Evolutionary conservation across 1,140 invertebrate species (phyloP).

Genomic region (Zaprionus vittiger): DNA sequence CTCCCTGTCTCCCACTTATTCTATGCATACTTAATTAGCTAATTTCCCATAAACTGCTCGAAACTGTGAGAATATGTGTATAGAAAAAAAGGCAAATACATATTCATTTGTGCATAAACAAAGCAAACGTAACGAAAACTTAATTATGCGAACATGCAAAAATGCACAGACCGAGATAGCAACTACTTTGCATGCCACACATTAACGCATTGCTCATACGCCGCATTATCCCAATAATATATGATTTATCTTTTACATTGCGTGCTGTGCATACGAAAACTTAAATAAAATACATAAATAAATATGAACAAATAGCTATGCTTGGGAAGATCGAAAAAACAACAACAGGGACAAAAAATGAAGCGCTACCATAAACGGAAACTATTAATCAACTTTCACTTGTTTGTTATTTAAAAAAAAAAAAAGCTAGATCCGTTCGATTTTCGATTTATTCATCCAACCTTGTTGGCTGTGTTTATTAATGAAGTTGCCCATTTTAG

Average conservation of each 20-base stretch:
- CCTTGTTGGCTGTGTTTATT: constrained; percentile 45
- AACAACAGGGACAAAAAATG: constrained; percentile 30
- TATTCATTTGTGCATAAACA: constrained; percentile 25
- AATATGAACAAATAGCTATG: constrained; percentile 23
- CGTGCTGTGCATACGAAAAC: constrained; percentile 44
- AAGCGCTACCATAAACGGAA: constrained; percentile 66
- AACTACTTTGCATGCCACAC: constrained; percentile 49
- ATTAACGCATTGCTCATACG: constrained; percentile 55
- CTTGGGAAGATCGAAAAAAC: constrained; percentile 19
- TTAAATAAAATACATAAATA: constrained; percentile 34
- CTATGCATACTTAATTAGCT: constrained; percentile 69
- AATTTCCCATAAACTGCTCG: constrained; percentile 55
- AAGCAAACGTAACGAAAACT: constrained; percentile 33
- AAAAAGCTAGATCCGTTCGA: constrained; percentile 24
- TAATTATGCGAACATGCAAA: constrained; percentile 71
- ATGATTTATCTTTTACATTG: constrained; percentile 36
- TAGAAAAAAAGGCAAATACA: constrained; percentile 36
- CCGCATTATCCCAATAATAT: constrained; percentile 18
- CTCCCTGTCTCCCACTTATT: neutral
- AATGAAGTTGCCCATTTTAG: constrained; percentile 49
- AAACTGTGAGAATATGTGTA: constrained; percentile 60
- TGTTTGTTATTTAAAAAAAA: constrained; percentile 33
- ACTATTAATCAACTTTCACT: constrained; percentile 80
- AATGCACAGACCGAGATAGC: constrained; percentile 45
- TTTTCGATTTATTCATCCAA: constrained; percentile 28